A percentile compares a stretch with the other conserved stretches of the same genome.
phyloP scores from a whole-genome alignment of 1,140 invertebrate species.

The Tetramorium alpestre region DNA sequence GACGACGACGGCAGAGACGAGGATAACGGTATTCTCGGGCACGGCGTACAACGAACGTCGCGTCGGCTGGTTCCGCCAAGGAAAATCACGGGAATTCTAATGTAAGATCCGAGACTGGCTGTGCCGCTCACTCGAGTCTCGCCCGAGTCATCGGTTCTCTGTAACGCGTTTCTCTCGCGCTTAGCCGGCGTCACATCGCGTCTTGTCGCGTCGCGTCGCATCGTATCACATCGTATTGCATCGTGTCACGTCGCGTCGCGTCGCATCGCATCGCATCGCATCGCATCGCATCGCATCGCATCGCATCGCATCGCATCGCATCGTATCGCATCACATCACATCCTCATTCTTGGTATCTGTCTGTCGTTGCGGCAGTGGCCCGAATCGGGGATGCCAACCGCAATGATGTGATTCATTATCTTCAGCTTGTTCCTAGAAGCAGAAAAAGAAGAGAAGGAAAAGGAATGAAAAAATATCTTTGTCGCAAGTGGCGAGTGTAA shows the following conservation, averaged over 20 bases:
- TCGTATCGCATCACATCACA: too few species aligned
- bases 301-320: background rate
- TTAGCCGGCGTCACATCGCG: background rate
- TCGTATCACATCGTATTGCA: background rate
- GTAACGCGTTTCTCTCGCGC: background rate
- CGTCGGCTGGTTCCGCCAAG: background rate
- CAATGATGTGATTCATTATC: slow-evolving; percentile 2
- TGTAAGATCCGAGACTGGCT: background rate
- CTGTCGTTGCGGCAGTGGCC: too few species aligned
- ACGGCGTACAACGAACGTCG: background rate
- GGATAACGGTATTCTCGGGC: slow-evolving; percentile 2
- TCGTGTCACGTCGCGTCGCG: too few species aligned
- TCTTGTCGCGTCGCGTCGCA: background rate
- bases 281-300: background rate
- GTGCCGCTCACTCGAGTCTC: background rate
- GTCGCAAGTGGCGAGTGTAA: background rate
- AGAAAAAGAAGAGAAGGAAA: background rate
- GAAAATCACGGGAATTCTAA: slow-evolving; percentile 47
- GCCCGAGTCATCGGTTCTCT: background rate
- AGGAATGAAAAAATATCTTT: background rate
- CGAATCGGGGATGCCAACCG: background rate
- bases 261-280: background rate
- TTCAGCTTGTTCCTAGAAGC: too few species aligned
- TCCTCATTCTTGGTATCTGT: too few species aligned
- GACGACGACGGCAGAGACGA: background rate